A percentile compares a stretch with the other conserved stretches of the same genome.
phyloP scores from a whole-genome alignment of 2,888 invertebrate genomes.

The Perdita meconis region DNA sequence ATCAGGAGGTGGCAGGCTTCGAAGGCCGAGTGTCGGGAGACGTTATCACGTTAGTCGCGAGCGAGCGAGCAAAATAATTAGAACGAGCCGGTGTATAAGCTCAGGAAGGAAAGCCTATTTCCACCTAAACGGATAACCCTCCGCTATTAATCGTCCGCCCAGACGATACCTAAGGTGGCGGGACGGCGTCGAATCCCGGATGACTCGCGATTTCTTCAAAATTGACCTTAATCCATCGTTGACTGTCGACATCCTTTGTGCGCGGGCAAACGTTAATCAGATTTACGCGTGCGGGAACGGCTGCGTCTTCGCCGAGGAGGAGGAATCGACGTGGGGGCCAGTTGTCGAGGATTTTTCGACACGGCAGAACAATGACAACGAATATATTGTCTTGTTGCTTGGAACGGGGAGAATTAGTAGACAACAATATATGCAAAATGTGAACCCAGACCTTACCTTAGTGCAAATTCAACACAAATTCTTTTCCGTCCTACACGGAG shows the following conservation, averaged over 20 bases:
- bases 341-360: no score
- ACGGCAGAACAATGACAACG: no score
- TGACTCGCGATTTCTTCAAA: conserved; percentile 52
- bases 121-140: conserved; percentile 70
- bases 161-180: conserved; percentile 39
- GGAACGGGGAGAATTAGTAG: no score
- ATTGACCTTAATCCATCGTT: conserved; percentile 47
- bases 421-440: no score
- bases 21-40: conserved; percentile 60
- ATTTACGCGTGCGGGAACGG: conserved; percentile 19
- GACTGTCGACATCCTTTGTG: background rate
- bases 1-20: conserved; percentile 67
- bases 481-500: no score
- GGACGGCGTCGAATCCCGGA: conserved; percentile 24
- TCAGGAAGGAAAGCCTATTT: conserved; percentile 67
- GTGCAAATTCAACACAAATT: no score
- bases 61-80: conserved; percentile 79
- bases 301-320: no score
- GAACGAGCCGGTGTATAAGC: conserved; percentile 63
- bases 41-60: conserved; percentile 78
- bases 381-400: no score
- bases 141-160: conserved; percentile 59
- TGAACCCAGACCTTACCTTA: no score
- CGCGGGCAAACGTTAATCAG: conserved; percentile 10
- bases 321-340: no score